phyloP scores from a whole-genome alignment of 2,888 invertebrate genomes.

The Epistrophe grossulariae region DNA sequence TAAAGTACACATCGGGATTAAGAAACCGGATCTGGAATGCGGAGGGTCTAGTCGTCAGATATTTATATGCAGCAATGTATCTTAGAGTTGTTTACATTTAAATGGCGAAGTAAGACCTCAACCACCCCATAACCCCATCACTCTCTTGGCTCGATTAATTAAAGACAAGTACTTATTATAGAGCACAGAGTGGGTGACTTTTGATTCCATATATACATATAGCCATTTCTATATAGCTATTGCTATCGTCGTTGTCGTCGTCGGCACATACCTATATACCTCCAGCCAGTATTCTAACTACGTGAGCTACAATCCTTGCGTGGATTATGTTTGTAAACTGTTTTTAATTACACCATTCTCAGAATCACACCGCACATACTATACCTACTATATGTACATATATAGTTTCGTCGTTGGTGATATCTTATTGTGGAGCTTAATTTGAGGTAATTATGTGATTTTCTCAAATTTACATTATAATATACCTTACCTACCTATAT shows the following conservation, averaged over 20 bases:
- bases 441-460: slow-evolving; percentile 73
- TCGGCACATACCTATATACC: slow-evolving; percentile 31
- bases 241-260: neutral
- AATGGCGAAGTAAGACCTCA: slow-evolving; percentile 43
- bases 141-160: slow-evolving; percentile 59
- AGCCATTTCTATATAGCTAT: neutral
- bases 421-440: slow-evolving; percentile 65
- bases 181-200: slow-evolving; percentile 39
- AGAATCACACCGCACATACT: slow-evolving; percentile 9
- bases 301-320: slow-evolving; percentile 46
- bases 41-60: slow-evolving; percentile 33
- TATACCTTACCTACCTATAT: neutral
- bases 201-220: slow-evolving; percentile 19
- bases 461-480: slow-evolving; percentile 72
- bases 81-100: slow-evolving; percentile 66
- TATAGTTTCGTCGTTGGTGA: slow-evolving; percentile 39
- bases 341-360: slow-evolving; percentile 71
- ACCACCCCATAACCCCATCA: slow-evolving; percentile 8
- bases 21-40: slow-evolving; percentile 37
- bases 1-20: slow-evolving; percentile 75
- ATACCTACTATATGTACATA: neutral
- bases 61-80: slow-evolving; percentile 64
- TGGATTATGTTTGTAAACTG: slow-evolving; percentile 73
- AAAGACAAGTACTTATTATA: slow-evolving; percentile 21
- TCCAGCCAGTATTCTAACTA: neutral